These are phyloP conservation scores for Chymomyza caudatula DNA, from an alignment of 2,888 invertebrate genomes.

Conservation along the genomic window DNA sequence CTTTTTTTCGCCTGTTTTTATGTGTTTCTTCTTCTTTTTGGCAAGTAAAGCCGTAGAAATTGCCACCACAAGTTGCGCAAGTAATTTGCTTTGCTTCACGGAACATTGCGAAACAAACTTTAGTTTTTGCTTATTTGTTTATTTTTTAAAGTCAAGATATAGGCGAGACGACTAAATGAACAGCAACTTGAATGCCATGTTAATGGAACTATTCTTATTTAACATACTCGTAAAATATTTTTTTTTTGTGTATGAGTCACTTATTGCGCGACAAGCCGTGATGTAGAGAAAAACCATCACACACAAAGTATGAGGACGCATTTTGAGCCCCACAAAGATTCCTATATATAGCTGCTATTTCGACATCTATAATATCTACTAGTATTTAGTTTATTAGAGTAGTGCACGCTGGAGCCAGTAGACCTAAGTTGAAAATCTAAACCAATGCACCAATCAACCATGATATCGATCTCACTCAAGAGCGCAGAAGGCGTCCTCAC, in stretches of 20 bases:
- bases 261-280: not conserved
- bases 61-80: slow-evolving; percentile 43
- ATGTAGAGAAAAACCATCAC: too few relatives aligned
- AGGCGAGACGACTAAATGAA: not conserved
- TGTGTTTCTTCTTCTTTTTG: slow-evolving; percentile 5
- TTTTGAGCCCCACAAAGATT: too few relatives aligned
- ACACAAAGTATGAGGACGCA: too few relatives aligned
- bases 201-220: not conserved
- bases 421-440: too few relatives aligned
- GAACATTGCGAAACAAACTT: not conserved
- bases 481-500: too few relatives aligned
- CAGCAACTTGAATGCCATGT: not conserved
- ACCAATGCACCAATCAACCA: too few relatives aligned
- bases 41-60: slow-evolving; percentile 42
- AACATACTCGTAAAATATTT: not conserved
- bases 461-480: too few relatives aligned
- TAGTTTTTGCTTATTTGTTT: not conserved
- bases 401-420: too few relatives aligned
- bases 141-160: not conserved
- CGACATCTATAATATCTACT: too few relatives aligned
- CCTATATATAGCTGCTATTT: too few relatives aligned
- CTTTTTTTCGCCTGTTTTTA: not conserved
- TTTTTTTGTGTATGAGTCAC: not conserved
- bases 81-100: slow-evolving; percentile 43
- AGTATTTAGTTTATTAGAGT: too few relatives aligned